These are phyloP conservation scores for Ammospiza maritima DNA, from an alignment of 2,797 vertebrate genomes.

Conservation along the genomic window DNA sequence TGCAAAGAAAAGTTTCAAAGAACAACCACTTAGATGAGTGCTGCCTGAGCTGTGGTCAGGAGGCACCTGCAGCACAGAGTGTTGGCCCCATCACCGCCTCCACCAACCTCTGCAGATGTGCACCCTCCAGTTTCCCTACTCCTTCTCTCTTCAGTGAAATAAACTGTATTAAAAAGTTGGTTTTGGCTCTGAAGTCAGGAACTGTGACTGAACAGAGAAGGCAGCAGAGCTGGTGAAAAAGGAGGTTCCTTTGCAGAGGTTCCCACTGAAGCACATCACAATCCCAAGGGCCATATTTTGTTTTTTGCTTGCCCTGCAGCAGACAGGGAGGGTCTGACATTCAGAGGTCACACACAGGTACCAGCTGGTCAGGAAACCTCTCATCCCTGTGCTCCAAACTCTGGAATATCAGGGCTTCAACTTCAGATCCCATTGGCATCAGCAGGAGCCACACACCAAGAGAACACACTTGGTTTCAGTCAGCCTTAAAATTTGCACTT, in stretches of 20 bases:
- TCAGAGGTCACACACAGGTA: background rate
- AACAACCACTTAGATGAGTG: background rate
- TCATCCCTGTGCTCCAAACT: background rate
- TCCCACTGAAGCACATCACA: rapidly evolving
- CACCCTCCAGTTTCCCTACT: background rate
- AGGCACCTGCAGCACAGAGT: rapidly evolving
- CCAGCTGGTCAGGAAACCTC: background rate
- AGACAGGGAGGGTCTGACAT: rapidly evolving
- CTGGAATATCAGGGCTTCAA: background rate
- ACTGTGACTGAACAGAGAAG: background rate
- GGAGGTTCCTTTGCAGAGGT: background rate
- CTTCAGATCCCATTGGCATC: background rate
- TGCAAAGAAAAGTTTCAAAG: background rate
- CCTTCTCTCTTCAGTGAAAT: background rate
- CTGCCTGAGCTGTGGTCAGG: background rate
- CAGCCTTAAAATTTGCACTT: background rate
- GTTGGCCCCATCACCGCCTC: rapidly evolving
- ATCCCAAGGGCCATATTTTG: background rate
- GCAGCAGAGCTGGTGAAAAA: background rate
- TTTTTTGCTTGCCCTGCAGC: background rate
- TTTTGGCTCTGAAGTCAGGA: background rate
- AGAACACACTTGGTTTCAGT: background rate
- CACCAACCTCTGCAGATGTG: background rate
- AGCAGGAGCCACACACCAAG: background rate
- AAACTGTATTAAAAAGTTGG: background rate